These are phyloP conservation scores for Clitarchus hookeri DNA, from an alignment of 2,888 invertebrate species.

Conservation along the genomic window DNA sequence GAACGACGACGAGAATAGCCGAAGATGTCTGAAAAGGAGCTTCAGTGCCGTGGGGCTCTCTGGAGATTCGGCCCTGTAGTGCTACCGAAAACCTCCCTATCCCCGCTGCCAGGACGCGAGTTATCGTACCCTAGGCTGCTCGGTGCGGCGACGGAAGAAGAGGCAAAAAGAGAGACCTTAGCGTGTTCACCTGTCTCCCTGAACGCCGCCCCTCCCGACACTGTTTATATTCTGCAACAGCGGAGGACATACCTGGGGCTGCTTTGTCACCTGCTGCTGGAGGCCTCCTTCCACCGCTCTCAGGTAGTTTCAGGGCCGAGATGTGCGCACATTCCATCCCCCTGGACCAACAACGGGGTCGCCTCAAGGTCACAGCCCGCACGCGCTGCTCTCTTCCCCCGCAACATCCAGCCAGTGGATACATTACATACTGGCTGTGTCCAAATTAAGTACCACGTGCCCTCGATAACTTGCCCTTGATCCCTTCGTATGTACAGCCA, in stretches of 20 bases:
- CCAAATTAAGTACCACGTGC: no score
- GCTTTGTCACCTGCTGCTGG: slow-evolving; percentile 10
- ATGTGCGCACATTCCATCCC: background rate
- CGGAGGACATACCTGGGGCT: background rate
- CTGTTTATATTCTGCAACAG: slow-evolving; percentile 8
- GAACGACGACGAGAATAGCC: no score
- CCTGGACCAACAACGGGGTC: background rate
- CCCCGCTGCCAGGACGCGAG: background rate
- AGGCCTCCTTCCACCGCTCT: background rate
- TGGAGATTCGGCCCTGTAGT: background rate
- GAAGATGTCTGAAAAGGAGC: no score
- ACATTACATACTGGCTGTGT: no score
- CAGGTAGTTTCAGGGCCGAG: background rate
- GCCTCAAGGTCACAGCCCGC: background rate
- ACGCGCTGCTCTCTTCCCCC: no score
- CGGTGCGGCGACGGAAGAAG: background rate
- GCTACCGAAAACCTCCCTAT: background rate
- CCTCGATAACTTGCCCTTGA: no score
- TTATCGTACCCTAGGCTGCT: background rate
- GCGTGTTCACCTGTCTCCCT: background rate
- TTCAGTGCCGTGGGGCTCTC: no score
- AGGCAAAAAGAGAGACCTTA: background rate
- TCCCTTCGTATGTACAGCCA: no score
- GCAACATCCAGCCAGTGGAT: no score
- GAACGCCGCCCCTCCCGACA: background rate